Base-by-base conservation (phyloP, 2,113 vertebrate genomes). In the Sylvietta virens region DNA sequence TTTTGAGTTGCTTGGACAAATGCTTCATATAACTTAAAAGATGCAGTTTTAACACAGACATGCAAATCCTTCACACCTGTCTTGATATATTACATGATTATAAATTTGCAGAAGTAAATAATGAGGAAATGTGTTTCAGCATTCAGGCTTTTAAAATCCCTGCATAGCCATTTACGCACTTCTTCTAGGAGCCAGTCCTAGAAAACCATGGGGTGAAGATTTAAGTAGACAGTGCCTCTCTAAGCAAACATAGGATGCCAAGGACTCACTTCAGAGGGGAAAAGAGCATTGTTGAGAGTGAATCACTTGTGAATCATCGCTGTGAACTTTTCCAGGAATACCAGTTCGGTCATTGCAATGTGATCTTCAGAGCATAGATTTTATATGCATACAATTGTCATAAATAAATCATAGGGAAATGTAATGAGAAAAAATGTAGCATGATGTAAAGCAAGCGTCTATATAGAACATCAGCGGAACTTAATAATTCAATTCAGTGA, bases 351-450 rank as follows among this genome's bases (percentile, higher is more conserved):
- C 97, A 95, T 53, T 97, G 90, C 88, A 97, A 96, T 97, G 94
- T 97, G 96, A 97, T 96, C 94, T 97, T 97, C 78, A 89, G 86
- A 95, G 87, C 42, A 93, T 33, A 88, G 82, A 93, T 96, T 97
- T 98, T 96, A 93, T 96, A 97, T 97, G 89, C 89, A 96, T 92
- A 96, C 91, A 70, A 96, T 88, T 96, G 88, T 92, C 94, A 98
- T 97, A 98, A 98, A 98, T 98, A 98, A 98, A 97, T 97, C 96
- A 98, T 73, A 71, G 81, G 58, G 64, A 97, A 97, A 90, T 91
- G 69, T 94, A 97, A 98, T 97, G 94, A 97, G 96, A 97, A 98
- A 98, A 97, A 95, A 96, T 94, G 97, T 97, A 97, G 71, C 96
- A 94, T 80, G 8, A 88, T 95, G 78, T 95, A 96, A 98, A 97